phyloP scores from a whole-genome alignment of 2,797 vertebrate genomes.

The Anguilla marmorata region DNA sequence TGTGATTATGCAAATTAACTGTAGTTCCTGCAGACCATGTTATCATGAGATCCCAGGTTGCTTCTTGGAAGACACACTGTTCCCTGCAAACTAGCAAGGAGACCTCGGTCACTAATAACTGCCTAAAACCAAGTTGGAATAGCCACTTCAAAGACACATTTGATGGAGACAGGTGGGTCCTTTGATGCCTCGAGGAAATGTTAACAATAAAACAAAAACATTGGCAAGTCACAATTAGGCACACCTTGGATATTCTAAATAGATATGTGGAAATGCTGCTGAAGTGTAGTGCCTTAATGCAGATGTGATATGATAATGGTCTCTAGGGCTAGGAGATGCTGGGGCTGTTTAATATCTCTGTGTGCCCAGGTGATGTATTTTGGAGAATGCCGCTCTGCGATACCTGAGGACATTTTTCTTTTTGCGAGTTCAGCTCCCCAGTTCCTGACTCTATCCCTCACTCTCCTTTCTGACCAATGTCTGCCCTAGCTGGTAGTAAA shows the following conservation, averaged over 20 bases:
- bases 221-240: constrained; percentile 54
- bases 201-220: constrained; percentile 27
- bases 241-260: constrained; percentile 56
- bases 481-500: constrained; percentile 59
- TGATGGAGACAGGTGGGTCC: constrained; percentile 57
- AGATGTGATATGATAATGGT: constrained; percentile 67
- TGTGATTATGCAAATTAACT: background rate
- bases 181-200: constrained; percentile 40
- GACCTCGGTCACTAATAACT: constrained; percentile 55
- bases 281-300: constrained; percentile 59
- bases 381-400: constrained; percentile 55
- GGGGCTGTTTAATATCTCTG: constrained; percentile 58
- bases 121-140: constrained; percentile 61
- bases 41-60: background rate
- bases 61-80: constrained; percentile 44
- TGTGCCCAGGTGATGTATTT: constrained; percentile 55
- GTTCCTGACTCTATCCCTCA: constrained; percentile 48
- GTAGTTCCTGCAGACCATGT: background rate
- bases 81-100: constrained; percentile 60
- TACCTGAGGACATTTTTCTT: constrained; percentile 54
- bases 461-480: constrained; percentile 38
- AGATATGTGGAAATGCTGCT: background rate
- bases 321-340: constrained; percentile 54
- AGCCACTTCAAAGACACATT: constrained; percentile 59
- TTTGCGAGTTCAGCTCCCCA: constrained; percentile 61